Percentiles rank a stretch among this genome's conserved stretches.
Conservation (phyloP, 2,797 vertebrate species). For the Pantherophis alleghaniensis region DNA sequence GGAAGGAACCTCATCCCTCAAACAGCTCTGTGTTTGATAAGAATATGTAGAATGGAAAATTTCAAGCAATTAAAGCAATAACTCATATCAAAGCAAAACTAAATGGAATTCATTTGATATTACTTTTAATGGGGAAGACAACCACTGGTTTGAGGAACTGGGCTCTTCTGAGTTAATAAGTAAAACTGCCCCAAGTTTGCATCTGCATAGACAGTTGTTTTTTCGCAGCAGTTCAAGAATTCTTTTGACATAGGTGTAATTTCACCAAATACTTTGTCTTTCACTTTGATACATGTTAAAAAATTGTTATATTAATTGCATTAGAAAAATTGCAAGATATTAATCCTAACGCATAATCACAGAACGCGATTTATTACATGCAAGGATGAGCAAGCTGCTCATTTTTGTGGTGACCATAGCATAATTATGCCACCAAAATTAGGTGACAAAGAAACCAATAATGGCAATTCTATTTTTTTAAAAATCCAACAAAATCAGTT, state of each 20-base stretch:
- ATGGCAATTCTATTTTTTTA: neutral
- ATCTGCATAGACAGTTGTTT: neutral
- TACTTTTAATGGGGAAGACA: neutral
- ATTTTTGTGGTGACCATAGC: neutral
- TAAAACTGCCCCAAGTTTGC: neutral
- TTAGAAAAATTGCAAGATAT: neutral
- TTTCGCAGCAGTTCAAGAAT: neutral
- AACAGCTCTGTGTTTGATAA: neutral
- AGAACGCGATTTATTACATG: neutral
- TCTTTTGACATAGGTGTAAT: neutral
- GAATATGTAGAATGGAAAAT: neutral
- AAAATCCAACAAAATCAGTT: neutral
- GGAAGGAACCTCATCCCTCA: neutral
- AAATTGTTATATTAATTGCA: neutral
- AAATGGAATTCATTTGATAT: neutral
- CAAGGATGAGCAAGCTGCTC: neutral
- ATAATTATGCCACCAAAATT: neutral
- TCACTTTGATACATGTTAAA: neutral
- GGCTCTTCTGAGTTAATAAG: neutral
- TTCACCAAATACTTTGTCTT: neutral
- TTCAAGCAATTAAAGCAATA: neutral
- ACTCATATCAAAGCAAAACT: neutral
- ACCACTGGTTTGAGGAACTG: neutral
- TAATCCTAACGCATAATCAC: neutral
- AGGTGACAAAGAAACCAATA: neutral